phyloP scores from a whole-genome alignment of 2,113 vertebrate species.

The Cyprinodon brontotheroides region DNA sequence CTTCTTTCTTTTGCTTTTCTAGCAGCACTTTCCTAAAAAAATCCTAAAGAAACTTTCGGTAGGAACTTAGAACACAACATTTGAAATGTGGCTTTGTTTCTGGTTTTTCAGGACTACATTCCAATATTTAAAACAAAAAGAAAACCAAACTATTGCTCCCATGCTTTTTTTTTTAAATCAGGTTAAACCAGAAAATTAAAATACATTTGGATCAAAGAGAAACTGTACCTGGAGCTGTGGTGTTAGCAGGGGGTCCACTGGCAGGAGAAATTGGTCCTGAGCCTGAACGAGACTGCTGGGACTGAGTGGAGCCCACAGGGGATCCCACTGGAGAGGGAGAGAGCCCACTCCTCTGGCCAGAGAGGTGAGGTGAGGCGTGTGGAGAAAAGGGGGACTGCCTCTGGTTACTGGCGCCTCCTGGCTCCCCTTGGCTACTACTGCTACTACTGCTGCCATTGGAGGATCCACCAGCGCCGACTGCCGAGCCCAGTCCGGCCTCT shows the following conservation, averaged over 20 bases:
- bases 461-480: conserved; percentile 84
- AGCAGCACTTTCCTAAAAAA: conserved; percentile 17
- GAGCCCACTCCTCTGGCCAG: conserved; percentile 89
- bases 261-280: conserved; percentile 95
- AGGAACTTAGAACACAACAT: neutral
- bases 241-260: conserved; percentile 70
- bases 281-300: conserved; percentile 79
- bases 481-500: conserved; percentile 89
- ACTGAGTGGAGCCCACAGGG: conserved; percentile 92
- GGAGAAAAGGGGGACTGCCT: conserved; percentile 95
- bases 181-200: conserved; percentile 24
- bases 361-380: conserved; percentile 92
- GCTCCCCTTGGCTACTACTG: conserved; percentile 91
- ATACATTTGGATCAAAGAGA: neutral
- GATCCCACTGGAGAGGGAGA: conserved; percentile 94
- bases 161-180: conserved; percentile 24
- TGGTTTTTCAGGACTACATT: neutral
- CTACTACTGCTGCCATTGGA: conserved; percentile 73
- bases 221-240: conserved; percentile 81
- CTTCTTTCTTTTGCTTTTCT: conserved; percentile 45
- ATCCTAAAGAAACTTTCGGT: neutral
- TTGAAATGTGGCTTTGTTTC: neutral
- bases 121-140: neutral
- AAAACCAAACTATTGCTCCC: neutral
- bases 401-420: conserved; percentile 82